Conservation (phyloP, 2,888 invertebrate genomes). For the Philaethria dido region DNA sequence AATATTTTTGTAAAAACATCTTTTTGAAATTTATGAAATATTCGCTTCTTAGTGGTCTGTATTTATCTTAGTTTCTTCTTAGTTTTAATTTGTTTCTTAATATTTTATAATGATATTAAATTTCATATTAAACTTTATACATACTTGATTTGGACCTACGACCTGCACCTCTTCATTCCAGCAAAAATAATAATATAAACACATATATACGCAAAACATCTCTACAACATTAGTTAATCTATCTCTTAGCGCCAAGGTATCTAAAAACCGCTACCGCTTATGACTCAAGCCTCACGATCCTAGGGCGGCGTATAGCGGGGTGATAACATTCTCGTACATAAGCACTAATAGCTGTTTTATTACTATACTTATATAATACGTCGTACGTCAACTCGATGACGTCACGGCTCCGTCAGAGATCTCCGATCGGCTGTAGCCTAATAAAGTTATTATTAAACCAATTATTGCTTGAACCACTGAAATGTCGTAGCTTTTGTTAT, state of each 20-base stretch:
- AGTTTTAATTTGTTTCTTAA: no score
- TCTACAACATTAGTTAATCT: no score
- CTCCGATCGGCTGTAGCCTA: background rate
- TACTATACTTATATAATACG: constrained; percentile 40
- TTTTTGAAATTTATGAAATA: no score
- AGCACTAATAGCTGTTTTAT: constrained; percentile 42
- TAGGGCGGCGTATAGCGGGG: constrained; percentile 41
- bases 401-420: constrained; percentile 38
- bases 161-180: no score
- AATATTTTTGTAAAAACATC: no score
- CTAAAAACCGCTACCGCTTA: constrained; percentile 13
- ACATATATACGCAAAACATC: no score
- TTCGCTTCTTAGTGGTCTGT: no score
- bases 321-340: constrained; percentile 45
- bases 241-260: background rate
- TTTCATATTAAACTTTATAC: no score
- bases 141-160: no score
- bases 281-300: constrained; percentile 29
- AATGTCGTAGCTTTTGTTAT: background rate
- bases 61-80: no score
- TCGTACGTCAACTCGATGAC: constrained; percentile 44
- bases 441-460: constrained; percentile 7
- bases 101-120: no score
- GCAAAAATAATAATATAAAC: no score
- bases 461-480: background rate